phyloP scores from a whole-genome alignment of 23 tunicate genomes.

The Ascidia mentula region DNA sequence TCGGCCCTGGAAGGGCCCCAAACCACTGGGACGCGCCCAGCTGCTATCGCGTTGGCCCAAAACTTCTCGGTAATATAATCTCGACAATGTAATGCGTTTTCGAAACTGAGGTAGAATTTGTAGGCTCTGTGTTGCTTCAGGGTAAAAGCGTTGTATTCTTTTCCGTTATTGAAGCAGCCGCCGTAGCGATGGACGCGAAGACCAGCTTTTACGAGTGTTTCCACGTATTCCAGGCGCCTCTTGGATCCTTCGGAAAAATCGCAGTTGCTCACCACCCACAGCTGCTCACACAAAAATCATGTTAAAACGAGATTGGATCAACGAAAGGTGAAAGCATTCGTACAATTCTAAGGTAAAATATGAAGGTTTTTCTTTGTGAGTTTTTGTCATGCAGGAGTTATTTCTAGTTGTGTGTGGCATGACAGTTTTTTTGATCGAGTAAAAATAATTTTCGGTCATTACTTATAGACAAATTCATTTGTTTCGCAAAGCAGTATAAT shows the following conservation, averaged over 20 bases:
- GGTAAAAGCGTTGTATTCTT: not conserved
- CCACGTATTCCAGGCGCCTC: constrained; percentile 47
- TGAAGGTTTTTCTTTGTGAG: no score
- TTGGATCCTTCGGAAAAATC: constrained; percentile 31
- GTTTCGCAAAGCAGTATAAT: no score
- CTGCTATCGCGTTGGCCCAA: constrained; percentile 32
- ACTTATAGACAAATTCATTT: no score
- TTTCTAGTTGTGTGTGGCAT: no score
- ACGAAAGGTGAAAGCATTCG: not conserved
- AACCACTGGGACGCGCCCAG: constrained; percentile 46
- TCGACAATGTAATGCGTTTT: constrained; percentile 40
- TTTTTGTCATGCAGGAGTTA: no score
- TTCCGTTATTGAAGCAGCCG: constrained; percentile 29
- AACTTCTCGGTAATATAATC: constrained; percentile 53
- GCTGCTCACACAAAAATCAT: not conserved
- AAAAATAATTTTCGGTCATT: no score
- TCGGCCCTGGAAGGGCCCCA: constrained; percentile 55
- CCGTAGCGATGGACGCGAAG: constrained; percentile 62
- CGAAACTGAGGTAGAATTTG: constrained; percentile 39
- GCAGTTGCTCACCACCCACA: constrained; percentile 72
- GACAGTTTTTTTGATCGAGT: no score
- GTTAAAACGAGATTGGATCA: not conserved
- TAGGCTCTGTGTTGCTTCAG: not conserved
- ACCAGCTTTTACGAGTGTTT: constrained; percentile 48
- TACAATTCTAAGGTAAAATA: no score